Evolutionary conservation across 2,797 vertebrate species (phyloP).

Genomic region (Balearica regulorum): DNA sequence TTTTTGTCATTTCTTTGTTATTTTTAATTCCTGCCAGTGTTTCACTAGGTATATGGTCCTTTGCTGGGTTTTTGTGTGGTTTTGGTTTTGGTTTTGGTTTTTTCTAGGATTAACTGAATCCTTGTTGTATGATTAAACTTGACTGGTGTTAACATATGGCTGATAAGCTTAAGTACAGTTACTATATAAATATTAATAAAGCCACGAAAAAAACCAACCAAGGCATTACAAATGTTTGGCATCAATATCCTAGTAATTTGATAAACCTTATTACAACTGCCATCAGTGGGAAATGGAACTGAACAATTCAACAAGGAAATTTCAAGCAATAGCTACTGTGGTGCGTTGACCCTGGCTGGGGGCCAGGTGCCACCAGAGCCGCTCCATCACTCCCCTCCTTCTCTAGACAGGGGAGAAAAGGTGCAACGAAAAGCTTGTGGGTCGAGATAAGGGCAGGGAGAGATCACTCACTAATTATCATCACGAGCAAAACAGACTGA

Average conservation of each 20-base stretch:
- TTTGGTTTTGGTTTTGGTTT: too few species aligned
- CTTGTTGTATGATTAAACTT: neutral
- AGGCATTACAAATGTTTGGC: neutral
- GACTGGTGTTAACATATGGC: neutral
- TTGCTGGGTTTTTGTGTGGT: neutral
- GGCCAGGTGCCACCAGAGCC: too few species aligned
- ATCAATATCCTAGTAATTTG: neutral
- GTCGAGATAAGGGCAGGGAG: too few species aligned
- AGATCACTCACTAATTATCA: too few species aligned
- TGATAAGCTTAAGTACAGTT: neutral
- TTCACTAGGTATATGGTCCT: neutral
- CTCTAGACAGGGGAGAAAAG: too few species aligned
- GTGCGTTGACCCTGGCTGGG: too few species aligned
- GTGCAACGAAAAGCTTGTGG: too few species aligned
- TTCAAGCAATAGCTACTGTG: neutral
- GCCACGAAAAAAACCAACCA: neutral
- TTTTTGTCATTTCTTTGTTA: neutral
- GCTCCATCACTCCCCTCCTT: too few species aligned
- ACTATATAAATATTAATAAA: neutral
- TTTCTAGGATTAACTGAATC: neutral
- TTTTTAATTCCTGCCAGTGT: neutral
- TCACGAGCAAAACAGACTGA: too few species aligned
- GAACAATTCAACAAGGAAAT: neutral
- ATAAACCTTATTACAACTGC: neutral
- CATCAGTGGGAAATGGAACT: neutral